Conservation (phyloP, 2,888 invertebrate genomes). For the Ashinkailepas kermadecensis region DNA sequence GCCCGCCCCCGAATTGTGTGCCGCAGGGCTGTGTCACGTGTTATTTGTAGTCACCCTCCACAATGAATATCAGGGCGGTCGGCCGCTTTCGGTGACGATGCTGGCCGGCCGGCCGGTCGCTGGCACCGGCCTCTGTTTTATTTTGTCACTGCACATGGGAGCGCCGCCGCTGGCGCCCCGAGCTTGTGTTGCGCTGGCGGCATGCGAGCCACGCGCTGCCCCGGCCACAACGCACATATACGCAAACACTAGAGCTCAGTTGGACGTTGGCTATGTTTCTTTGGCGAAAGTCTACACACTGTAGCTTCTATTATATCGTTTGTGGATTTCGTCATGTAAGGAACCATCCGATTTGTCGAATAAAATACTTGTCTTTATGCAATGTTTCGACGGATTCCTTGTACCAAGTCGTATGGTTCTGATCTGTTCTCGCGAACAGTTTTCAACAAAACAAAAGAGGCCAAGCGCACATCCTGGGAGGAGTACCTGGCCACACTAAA, state of each 20-base stretch:
- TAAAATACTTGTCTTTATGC: constrained; percentile 43
- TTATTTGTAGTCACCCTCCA: constrained; percentile 11
- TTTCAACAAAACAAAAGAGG: too few relatives aligned
- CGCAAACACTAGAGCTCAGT: neutral
- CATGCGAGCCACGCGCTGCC: constrained; percentile 5
- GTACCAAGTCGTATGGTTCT: too few relatives aligned
- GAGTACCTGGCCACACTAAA: too few relatives aligned
- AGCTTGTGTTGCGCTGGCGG: neutral
- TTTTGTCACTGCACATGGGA: neutral
- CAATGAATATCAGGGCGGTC: too few relatives aligned
- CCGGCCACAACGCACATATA: neutral
- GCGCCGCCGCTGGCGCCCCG: neutral
- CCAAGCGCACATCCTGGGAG: too few relatives aligned
- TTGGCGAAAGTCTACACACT: constrained; percentile 33
- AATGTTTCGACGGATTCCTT: neutral
- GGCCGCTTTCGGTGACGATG: too few relatives aligned
- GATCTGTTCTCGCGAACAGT: too few relatives aligned
- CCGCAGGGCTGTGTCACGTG: constrained; percentile 14
- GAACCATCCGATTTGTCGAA: constrained; percentile 43
- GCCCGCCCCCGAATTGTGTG: constrained; percentile 24
- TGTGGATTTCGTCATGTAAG: constrained; percentile 40
- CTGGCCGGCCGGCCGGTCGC: too few relatives aligned
- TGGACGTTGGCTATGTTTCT: neutral
- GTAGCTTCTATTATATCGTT: constrained; percentile 39
- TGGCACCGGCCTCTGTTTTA: neutral